phyloP scores from a whole-genome alignment of 2,797 vertebrate species.

The Phyllotis vaccarum region DNA sequence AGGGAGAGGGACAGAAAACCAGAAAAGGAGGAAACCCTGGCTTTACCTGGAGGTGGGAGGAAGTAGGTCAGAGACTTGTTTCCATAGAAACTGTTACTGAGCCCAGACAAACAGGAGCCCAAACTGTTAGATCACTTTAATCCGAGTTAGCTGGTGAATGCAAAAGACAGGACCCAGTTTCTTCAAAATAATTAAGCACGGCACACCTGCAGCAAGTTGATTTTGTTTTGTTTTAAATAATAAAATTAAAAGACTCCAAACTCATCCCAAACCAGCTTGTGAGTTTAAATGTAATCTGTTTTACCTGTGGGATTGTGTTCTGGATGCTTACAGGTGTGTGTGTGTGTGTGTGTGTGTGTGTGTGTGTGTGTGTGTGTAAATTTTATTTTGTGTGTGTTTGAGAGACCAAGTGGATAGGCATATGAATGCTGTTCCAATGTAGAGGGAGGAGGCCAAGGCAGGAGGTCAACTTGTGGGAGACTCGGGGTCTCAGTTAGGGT shows the following conservation, averaged over 20 bases:
- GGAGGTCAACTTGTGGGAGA: too few relatives aligned
- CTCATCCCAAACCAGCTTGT: background rate
- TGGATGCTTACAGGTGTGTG: background rate
- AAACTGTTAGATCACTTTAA: conserved; percentile 71
- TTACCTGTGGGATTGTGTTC: background rate
- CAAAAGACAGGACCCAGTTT: conserved; percentile 72
- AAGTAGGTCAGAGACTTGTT: conserved; percentile 89
- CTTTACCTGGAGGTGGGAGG: conserved; percentile 85
- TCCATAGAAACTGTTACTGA: conserved; percentile 88
- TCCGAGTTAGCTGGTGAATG: conserved; percentile 68
- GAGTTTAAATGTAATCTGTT: background rate
- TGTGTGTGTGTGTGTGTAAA: background rate
- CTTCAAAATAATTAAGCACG: conserved; percentile 44
- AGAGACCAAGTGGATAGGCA: background rate
- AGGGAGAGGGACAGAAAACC: conserved; percentile 25
- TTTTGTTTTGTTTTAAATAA: background rate
- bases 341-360: background rate
- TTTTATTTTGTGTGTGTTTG: background rate
- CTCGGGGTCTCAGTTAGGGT: background rate
- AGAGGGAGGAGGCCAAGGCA: background rate
- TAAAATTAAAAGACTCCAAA: conserved; percentile 29
- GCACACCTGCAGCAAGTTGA: conserved; percentile 50
- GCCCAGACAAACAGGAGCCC: conserved; percentile 86
- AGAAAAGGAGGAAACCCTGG: conserved; percentile 78
- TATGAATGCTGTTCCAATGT: background rate